Evolutionary conservation across 2,797 vertebrate genomes (phyloP).

Genomic region (Sarcoramphus papa): DNA sequence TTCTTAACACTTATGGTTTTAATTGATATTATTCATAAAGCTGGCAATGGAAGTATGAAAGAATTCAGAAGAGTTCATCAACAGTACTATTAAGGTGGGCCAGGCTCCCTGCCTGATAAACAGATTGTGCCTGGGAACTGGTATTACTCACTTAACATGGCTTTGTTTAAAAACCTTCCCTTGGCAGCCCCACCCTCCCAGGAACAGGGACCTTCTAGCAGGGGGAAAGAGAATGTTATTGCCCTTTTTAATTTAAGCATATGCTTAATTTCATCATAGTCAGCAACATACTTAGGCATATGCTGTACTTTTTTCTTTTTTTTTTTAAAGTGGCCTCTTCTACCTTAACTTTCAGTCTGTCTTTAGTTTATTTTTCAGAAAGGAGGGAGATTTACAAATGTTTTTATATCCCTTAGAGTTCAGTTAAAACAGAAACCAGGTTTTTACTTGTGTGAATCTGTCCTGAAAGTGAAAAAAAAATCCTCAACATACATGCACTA

Average conservation of each 20-base stretch:
- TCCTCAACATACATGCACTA: background rate
- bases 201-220: background rate
- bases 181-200: background rate
- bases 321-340: background rate
- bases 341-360: background rate
- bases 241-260: background rate
- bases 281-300: background rate
- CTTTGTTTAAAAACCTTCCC: background rate
- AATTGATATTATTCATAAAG: background rate
- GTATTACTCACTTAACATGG: background rate
- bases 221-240: background rate
- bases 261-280: background rate
- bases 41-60: background rate
- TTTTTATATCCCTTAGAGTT: background rate
- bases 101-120: background rate
- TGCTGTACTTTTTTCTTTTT: background rate
- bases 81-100: background rate
- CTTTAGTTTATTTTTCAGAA: background rate
- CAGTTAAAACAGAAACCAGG: background rate
- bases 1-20: background rate
- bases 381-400: background rate
- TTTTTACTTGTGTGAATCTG: background rate
- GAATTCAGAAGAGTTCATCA: background rate
- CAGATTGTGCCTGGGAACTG: background rate
- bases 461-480: background rate